phyloP scores from a whole-genome alignment of 2,888 invertebrate genomes.

The Dynastes grantii region DNA sequence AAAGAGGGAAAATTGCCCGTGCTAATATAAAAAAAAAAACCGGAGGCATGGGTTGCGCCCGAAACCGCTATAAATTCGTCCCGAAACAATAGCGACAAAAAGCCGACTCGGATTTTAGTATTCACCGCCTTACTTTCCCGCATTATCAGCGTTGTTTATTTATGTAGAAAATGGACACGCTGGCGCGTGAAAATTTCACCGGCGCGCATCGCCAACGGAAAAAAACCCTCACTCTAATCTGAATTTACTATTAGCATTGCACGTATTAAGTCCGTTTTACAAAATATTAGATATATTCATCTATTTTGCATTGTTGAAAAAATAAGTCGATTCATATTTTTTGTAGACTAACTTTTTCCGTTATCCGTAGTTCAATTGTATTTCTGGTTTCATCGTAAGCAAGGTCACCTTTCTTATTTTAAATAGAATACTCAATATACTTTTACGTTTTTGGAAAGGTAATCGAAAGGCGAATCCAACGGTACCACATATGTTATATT shows the following conservation, averaged over 20 bases:
- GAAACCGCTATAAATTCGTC: not conserved
- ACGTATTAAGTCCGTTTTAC: not conserved
- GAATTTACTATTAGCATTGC: slow-evolving; percentile 6
- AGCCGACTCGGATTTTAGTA: not conserved
- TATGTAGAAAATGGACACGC: slow-evolving; percentile 36
- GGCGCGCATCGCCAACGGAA: slow-evolving; percentile 7
- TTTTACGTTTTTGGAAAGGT: too few species aligned
- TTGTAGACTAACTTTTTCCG: too few species aligned
- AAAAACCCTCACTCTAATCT: slow-evolving; percentile 20
- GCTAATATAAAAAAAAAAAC: not conserved
- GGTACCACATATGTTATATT: too few species aligned
- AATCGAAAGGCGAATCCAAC: too few species aligned
- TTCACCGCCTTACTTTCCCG: slow-evolving; percentile 19
- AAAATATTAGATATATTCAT: too few species aligned
- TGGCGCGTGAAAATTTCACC: slow-evolving; percentile 39
- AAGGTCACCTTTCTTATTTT: too few species aligned
- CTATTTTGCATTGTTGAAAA: too few species aligned
- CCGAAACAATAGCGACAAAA: not conserved
- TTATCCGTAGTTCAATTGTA: too few species aligned
- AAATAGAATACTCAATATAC: too few species aligned
- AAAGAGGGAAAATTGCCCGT: not conserved
- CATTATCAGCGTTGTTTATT: slow-evolving; percentile 23
- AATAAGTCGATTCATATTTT: too few species aligned
- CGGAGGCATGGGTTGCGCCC: not conserved
- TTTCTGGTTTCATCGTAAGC: too few species aligned